Conservation (phyloP, 2,888 invertebrate genomes). For the Diarsia brunnea region DNA sequence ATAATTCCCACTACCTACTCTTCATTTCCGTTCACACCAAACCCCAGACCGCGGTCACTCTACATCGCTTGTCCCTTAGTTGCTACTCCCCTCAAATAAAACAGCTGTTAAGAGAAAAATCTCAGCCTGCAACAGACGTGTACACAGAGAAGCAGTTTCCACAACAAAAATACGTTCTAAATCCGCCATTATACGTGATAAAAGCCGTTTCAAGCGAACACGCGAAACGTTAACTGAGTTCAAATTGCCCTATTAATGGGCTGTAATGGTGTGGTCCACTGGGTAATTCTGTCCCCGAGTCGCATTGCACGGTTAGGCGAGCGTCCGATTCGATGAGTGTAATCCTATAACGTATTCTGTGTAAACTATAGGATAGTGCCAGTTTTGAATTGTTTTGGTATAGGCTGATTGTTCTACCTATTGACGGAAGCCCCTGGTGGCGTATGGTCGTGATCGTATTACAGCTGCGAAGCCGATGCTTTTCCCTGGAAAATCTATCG, state of each 20-base stretch:
- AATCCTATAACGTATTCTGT: conserved; percentile 67
- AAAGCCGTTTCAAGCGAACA: conserved; percentile 76
- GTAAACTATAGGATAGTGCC: conserved; percentile 51
- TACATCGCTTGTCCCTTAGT: conserved; percentile 39
- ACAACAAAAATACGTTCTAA: conserved; percentile 73
- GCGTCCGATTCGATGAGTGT: conserved; percentile 61
- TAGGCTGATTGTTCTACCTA: conserved; percentile 25
- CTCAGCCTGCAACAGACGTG: conserved; percentile 54
- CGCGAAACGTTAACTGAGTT: conserved; percentile 77
- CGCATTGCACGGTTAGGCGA: conserved; percentile 64
- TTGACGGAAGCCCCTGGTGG: background rate
- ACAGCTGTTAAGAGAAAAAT: conserved; percentile 56
- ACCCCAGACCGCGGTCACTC: conserved; percentile 2
- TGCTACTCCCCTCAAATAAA: conserved; percentile 34
- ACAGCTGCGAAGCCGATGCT: background rate
- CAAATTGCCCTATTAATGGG: conserved; percentile 81
- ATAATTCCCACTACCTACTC: background rate
- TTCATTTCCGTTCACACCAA: background rate
- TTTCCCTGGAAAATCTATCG: too few species aligned
- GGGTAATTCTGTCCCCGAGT: conserved; percentile 67
- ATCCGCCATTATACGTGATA: conserved; percentile 78
- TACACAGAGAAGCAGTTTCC: conserved; percentile 61
- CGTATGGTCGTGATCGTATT: background rate
- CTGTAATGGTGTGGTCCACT: conserved; percentile 73
- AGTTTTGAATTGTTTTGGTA: conserved; percentile 45